These are phyloP conservation scores for Drosophila trichaetosa DNA, from an alignment of 2,888 invertebrate genomes.

Conservation along the genomic window DNA sequence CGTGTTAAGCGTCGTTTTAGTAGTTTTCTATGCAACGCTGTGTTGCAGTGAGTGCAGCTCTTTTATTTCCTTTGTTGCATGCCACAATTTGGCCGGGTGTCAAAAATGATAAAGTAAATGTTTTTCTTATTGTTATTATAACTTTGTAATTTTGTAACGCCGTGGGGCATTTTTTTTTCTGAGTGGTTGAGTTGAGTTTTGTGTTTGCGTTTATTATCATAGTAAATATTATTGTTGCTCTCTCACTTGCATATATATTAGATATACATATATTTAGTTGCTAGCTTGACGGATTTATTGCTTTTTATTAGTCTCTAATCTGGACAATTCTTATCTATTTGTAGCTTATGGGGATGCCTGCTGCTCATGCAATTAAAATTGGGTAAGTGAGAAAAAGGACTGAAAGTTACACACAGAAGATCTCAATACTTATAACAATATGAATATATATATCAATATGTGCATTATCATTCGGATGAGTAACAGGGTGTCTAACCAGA, in stretches of 20 bases:
- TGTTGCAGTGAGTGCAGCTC: constrained; percentile 3
- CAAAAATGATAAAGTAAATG: constrained; percentile 76
- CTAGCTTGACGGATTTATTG: neutral
- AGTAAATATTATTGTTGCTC: constrained; percentile 14
- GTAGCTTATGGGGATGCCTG: neutral
- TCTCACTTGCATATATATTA: neutral
- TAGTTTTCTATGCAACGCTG: constrained; percentile 53
- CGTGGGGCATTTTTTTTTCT: constrained; percentile 1
- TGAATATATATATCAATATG: neutral
- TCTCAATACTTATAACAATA: neutral
- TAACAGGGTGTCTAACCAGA: neutral
- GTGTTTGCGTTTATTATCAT: constrained; percentile 11
- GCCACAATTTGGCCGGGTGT: constrained; percentile 45
- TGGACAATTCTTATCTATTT: neutral
- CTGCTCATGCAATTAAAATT: neutral
- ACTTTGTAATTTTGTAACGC: constrained; percentile 69
- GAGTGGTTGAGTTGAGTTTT: neutral
- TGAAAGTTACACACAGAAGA: neutral
- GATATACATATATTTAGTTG: neutral
- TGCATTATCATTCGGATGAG: neutral
- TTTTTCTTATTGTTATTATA: constrained; percentile 79
- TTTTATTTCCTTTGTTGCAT: constrained; percentile 6
- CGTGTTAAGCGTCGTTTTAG: constrained; percentile 75
- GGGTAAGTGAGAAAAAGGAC: neutral
- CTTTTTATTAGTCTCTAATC: neutral